Base-by-base conservation (phyloP, 2,888 invertebrate genomes). In the Zygogramma bicolorata region DNA sequence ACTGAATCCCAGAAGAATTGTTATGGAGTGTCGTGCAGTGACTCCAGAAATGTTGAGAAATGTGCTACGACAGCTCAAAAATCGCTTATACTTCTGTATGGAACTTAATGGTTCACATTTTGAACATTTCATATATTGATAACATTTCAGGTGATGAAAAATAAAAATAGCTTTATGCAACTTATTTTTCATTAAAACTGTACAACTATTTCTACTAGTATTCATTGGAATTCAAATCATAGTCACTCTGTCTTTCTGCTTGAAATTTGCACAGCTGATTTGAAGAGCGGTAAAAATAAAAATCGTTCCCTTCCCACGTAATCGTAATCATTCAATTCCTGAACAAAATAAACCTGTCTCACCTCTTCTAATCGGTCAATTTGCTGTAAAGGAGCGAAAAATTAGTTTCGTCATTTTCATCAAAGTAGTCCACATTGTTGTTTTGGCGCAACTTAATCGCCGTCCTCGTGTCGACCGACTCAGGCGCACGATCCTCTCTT, bases 401-500 rank as follows among this genome's bases (percentile, higher is more conserved):
- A 22, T 25, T 53, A n/a, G n/a, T 53, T 53, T 53, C 6, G 53
- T 53, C 27, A 27, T 27, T 13, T 53, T 15, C 27, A 53, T 27
- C 53, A 53, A 53, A 27, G 27, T 53, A 25, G 25, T n/a, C 10
- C 20, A 22, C 31, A 46, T 67, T 69, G 68, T 75, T 70, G 70
- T 77, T 77, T 79, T 81, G 81, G 83, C 83, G 84, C 83, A 84
- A 83, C 82, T 82, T 80, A 76, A 78, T 78, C 75, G 65, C 75
- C 75, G 77, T 80, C 83, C 82, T 81, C 81, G 82, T 82, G 82
- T 82, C 27, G 25, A 18, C 38, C 77, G 81, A 81, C 82, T 81
- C 82, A 79, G 77, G 84, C 84, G 85, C 85, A 84, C 80, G 81
- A 78, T 68, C 25, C 77, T 77, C 77, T 81, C 80, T 80, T 78